Evolutionary conservation across 2,888 invertebrate species (phyloP), one percentile per base, ranked within the genome.

Genomic region (Dexiosoma caninum): DNA sequence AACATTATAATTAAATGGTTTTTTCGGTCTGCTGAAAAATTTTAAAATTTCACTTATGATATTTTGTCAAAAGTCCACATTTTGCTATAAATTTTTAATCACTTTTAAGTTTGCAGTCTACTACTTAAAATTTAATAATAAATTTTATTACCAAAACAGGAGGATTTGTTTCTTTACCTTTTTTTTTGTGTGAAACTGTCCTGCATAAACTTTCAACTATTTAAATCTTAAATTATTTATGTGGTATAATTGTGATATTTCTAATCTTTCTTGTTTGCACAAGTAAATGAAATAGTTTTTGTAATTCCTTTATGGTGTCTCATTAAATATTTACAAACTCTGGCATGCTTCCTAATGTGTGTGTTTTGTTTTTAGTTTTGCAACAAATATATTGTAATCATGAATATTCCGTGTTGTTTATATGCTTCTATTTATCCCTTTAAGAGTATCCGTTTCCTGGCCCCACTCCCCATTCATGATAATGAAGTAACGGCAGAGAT

Each of bases 311-410:
- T 64, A 57, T 77, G 69, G 40, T 51, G 62, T 59, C 77, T 81
- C 53, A 77, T 77, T 74, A 77, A 81, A 77, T 81, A 81, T 81
- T 77, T 77, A 81, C 55, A 60, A 67, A 14, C 30, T 46, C 35
- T 55, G 21, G 9, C 49, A 49, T 51, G n/a, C 8, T 32, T n/a
- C n/a, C n/a, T 42, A 7, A 32, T 55, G 9, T 53, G 32, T 23
- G 37, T n/a, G n/a, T n/a, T 57, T 35, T 57, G 12, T 57, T 55
- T 35, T 9, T 5, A 10, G 4, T 37, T 12, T 21, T 53, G 14
- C 21, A 35, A 16, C 19, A 19, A 51, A 62, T 72, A 51, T 53
- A 42, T 71, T 40, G 12, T 35, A 42, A 40, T 42, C 8, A 21
- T 44, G 16, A 21, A 72, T 66, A 78, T 59, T 59, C 16, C 60